Base-by-base conservation (phyloP, 2,113 vertebrate species). In the Platichthys stellatus region DNA sequence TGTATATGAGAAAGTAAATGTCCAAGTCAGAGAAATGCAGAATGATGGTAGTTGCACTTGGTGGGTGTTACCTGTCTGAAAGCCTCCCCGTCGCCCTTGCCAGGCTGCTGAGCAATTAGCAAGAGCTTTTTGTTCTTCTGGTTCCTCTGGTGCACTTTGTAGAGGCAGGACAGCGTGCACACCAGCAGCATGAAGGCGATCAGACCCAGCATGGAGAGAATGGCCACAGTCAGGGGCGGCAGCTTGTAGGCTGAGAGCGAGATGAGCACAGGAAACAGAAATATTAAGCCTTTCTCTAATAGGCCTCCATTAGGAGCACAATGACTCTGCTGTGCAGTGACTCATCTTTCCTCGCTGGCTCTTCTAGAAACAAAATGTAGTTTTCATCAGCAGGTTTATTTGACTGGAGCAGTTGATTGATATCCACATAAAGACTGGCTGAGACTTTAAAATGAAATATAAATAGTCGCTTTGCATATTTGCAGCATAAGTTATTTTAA, bases 1-100 rank as follows among this genome's bases (percentile, higher is more conserved):
- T 31, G 5, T 31, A 6, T 6, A 31, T 31, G 28, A 31, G 28
- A 31, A 31, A 31, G 28, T 6, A 31, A 31, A 31, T 5, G 4
- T 31, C 28, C 28, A 5, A 31, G 28, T 31, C 28, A 31, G 28
- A 7, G 28, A 31, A 31, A 31, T 31, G 28, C 28, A 31, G 78
- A 35, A 10, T n/a, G 51, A 9, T n/a, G 51, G 20, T 43, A 43
- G 12, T 13, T 51, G 47, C 47, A 51, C 47, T 11, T 10, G n/a
- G n/a, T 21, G 71, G 31, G n/a, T 9, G 3, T 83, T 90, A 95
- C 94, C 93, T 95, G 92, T 90, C 94, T 86, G 85, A 95, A 94
- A 20, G 92, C 72, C 0, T 94, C 91, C 21, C 93, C 94, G 0
- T 93, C 93, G 2, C 85, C 64, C 53, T 94, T 94, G 72, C 90